Evolutionary conservation across 2,113 vertebrate genomes (phyloP).

Genomic region (Galeopterus variegatus): DNA sequence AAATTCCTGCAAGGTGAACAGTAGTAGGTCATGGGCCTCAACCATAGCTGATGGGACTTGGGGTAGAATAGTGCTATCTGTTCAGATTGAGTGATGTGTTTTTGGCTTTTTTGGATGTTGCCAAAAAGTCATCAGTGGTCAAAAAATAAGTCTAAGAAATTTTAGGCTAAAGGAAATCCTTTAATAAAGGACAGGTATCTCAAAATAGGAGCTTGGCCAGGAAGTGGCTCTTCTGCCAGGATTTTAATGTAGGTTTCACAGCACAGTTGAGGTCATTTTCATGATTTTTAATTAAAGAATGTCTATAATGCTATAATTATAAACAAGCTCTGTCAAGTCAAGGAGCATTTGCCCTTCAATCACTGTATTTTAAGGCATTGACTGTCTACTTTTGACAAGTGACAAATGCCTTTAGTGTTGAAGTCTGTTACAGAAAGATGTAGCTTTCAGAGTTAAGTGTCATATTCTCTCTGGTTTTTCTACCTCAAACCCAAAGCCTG

Average conservation of each 20-base stretch:
- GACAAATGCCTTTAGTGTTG: slow-evolving; percentile 53
- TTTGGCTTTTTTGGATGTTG: slow-evolving; percentile 14
- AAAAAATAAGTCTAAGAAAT: slow-evolving; percentile 38
- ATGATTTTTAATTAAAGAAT: slow-evolving; percentile 69
- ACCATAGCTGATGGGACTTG: neutral
- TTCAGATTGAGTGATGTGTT: neutral
- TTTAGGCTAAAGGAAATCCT: slow-evolving; percentile 25
- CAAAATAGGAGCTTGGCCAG: slow-evolving; percentile 40
- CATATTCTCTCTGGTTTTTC: neutral
- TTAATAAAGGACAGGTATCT: slow-evolving; percentile 33
- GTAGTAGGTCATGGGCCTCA: neutral
- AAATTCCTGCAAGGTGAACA: neutral
- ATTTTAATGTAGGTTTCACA: slow-evolving; percentile 29
- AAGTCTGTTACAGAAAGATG: slow-evolving; percentile 4
- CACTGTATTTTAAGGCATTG: slow-evolving; percentile 57
- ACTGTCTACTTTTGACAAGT: slow-evolving; percentile 58
- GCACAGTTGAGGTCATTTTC: slow-evolving; percentile 53
- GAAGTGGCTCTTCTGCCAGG: slow-evolving; percentile 19
- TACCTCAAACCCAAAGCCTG: neutral
- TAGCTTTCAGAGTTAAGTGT: slow-evolving; percentile 25
- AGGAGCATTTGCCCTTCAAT: slow-evolving; percentile 53
- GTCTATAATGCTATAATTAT: slow-evolving; percentile 61
- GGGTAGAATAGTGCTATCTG: neutral
- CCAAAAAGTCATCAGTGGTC: neutral
- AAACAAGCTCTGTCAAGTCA: slow-evolving; percentile 53